phyloP scores from a whole-genome alignment of 1,140 invertebrate genomes.

The Neoseiulus cucumeris region DNA sequence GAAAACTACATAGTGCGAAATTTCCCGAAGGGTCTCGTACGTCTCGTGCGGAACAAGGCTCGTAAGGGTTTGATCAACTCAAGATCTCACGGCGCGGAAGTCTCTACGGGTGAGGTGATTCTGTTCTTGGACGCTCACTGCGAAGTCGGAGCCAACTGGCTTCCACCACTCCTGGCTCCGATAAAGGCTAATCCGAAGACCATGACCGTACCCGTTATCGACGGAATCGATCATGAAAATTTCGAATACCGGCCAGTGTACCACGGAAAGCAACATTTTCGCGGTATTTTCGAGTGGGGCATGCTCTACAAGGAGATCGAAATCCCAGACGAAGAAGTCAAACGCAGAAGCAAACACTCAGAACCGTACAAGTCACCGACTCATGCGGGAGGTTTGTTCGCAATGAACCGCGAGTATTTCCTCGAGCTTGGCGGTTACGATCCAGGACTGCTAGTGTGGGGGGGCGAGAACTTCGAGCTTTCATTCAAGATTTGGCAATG shows the following conservation, averaged over 20 bases:
- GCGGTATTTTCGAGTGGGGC: constrained; percentile 97
- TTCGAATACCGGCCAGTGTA: constrained; percentile 82
- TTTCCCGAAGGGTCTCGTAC: constrained; percentile 53
- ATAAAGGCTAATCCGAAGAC: constrained; percentile 59
- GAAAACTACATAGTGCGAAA: constrained; percentile 74
- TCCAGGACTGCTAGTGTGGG: constrained; percentile 75
- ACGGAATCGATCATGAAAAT: constrained; percentile 82
- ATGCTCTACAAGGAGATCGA: constrained; percentile 97
- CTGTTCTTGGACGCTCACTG: constrained; percentile 85
- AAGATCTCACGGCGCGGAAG: constrained; percentile 70
- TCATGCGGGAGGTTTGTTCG: constrained; percentile 68
- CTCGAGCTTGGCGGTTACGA: constrained; percentile 87
- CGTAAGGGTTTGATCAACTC: constrained; percentile 77
- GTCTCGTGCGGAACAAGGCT: constrained; percentile 60
- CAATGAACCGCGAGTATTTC: constrained; percentile 88
- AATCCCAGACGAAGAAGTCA: constrained; percentile 55
- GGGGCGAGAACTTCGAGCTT: constrained; percentile 88
- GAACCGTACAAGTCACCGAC: constrained; percentile 70
- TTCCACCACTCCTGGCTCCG: constrained; percentile 78
- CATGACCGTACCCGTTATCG: constrained; percentile 95
- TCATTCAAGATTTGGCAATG: constrained; percentile 99
- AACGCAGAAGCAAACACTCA: constrained; percentile 55
- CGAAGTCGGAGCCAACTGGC: constrained; percentile 80
- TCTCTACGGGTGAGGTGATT: constrained; percentile 84
- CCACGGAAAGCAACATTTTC: constrained; percentile 40